These are phyloP conservation scores for Bombus terrestris DNA, from an alignment of 1,140 invertebrate genomes.

Conservation along the genomic window DNA sequence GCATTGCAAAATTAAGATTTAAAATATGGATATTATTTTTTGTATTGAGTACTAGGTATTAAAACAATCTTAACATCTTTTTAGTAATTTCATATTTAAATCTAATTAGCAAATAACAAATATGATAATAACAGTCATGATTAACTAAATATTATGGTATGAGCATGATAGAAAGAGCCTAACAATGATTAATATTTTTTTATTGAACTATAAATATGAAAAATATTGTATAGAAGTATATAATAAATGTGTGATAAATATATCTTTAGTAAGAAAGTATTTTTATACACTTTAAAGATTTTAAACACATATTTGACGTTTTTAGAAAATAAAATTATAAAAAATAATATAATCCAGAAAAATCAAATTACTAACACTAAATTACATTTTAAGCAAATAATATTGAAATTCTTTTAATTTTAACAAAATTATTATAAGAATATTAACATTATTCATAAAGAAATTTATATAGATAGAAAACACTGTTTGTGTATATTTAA, in stretches of 20 bases:
- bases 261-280: slow-evolving; percentile 21
- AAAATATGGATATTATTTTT: slow-evolving; percentile 4
- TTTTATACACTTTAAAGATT: background rate
- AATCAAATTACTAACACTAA: background rate
- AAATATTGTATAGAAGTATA: slow-evolving; percentile 14
- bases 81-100: background rate
- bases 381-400: background rate
- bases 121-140: background rate
- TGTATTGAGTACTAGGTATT: background rate
- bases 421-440: background rate
- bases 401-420: background rate
- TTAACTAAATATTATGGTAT: slow-evolving; percentile 9
- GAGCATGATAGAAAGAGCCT: background rate
- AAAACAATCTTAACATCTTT: background rate
- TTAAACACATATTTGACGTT: slow-evolving; percentile 5
- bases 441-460: background rate
- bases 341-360: slow-evolving; percentile 3
- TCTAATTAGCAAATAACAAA: background rate
- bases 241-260: background rate
- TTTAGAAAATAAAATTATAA: slow-evolving; percentile 19
- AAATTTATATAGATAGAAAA: background rate
- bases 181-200: slow-evolving; percentile 10
- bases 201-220: slow-evolving; percentile 10
- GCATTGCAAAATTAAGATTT: slow-evolving; percentile 17
- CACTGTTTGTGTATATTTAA: background rate